phyloP scores from a whole-genome alignment of 2,888 invertebrate species.

The Choristoneura rosaceana region DNA sequence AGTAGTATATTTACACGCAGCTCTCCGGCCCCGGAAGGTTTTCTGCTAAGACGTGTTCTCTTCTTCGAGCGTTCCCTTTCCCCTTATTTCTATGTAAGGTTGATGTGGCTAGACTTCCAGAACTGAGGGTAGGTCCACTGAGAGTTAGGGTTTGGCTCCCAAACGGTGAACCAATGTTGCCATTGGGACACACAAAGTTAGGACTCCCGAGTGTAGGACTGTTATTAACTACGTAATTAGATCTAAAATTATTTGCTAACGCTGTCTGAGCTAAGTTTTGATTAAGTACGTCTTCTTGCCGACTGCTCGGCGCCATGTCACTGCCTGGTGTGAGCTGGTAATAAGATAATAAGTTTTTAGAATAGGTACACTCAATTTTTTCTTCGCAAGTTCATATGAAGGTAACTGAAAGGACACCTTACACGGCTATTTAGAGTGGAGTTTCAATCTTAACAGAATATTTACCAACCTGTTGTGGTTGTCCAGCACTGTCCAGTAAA shows the following conservation, averaged over 20 bases:
- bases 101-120: constrained; percentile 76
- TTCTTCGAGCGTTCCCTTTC: constrained; percentile 82
- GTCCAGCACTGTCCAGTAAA: constrained; percentile 73
- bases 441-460: not conserved
- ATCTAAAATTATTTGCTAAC: constrained; percentile 71
- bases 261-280: constrained; percentile 71
- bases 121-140: constrained; percentile 78
- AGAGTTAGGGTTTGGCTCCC: constrained; percentile 74
- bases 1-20: constrained; percentile 86
- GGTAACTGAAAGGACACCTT: not conserved
- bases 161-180: constrained; percentile 73
- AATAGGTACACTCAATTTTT: not conserved
- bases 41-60: constrained; percentile 93
- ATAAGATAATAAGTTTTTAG: constrained; percentile 34
- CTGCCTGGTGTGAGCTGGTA: constrained; percentile 70
- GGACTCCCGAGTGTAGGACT: constrained; percentile 81
- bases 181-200: constrained; percentile 81
- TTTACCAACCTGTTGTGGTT: constrained; percentile 71
- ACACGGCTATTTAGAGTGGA: no score
- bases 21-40: constrained; percentile 95
- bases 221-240: constrained; percentile 73
- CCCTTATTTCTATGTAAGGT: constrained; percentile 82
- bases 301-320: constrained; percentile 63
- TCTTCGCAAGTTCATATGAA: not conserved
- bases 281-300: constrained; percentile 75